Evolutionary conservation across 35 echinoderm and acorn worm species (phyloP).

Genomic region (Lytechinus pictus): DNA sequence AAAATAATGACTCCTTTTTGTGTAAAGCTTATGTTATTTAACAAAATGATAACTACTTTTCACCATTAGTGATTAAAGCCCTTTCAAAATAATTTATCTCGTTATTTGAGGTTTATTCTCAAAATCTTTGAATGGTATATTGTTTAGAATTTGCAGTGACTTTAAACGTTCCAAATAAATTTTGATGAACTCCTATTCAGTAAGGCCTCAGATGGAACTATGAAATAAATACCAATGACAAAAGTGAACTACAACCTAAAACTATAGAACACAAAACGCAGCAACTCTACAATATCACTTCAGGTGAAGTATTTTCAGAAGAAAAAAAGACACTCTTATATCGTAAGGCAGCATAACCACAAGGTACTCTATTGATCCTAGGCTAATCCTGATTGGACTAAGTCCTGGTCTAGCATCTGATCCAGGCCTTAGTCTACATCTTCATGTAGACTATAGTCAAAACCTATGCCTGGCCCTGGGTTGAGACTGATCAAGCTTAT

Average conservation of each 20-base stretch:
- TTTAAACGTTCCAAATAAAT: background rate
- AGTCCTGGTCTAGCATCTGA: no score
- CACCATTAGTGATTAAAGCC: no score
- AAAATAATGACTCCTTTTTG: no score
- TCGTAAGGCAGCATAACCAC: conserved; percentile 16
- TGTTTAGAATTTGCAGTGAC: background rate
- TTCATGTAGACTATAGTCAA: no score
- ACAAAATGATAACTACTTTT: no score
- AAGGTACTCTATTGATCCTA: conserved; percentile 3
- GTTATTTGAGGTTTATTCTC: background rate
- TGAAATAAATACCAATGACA: background rate
- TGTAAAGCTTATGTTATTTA: no score
- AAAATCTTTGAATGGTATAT: background rate
- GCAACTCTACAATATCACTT: conserved; percentile 12
- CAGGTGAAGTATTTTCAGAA: conserved; percentile 1
- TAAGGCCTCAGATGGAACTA: conserved; percentile 9
- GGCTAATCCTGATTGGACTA: background rate
- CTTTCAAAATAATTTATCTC: no score
- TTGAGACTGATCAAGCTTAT: no score
- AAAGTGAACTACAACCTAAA: background rate
- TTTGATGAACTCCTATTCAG: background rate
- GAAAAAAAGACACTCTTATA: conserved; percentile 3
- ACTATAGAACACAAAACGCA: background rate
- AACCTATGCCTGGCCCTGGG: no score
- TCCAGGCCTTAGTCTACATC: no score